A percentile compares a stretch with the other conserved stretches of the same genome.
Conservation (phyloP, 2,113 vertebrate species). For the Harpagus bidentatus region DNA sequence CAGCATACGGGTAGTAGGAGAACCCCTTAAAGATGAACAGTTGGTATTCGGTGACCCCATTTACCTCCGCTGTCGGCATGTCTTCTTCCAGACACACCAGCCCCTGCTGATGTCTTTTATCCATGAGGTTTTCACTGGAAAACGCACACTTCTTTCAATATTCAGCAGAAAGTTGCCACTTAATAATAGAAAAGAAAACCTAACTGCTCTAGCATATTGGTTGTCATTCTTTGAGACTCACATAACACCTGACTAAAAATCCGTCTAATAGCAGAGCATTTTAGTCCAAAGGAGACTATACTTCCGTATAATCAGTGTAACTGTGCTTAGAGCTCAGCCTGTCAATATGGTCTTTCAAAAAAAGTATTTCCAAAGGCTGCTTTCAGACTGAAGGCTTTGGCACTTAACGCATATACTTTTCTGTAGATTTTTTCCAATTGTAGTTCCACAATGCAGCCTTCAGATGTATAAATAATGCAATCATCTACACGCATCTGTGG, state of each 20-base stretch:
- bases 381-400: background rate
- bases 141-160: background rate
- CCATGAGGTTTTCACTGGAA: background rate
- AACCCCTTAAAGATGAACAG: background rate
- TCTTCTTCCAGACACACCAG: background rate
- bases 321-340: constrained; percentile 35
- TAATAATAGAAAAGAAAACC: background rate
- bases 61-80: background rate
- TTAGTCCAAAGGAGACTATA: background rate
- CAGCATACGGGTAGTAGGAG: background rate
- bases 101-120: background rate
- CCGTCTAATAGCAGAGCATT: background rate
- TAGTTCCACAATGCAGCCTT: background rate
- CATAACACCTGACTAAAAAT: constrained; percentile 24
- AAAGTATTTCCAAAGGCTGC: background rate
- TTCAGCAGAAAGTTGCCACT: background rate
- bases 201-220: background rate
- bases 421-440: background rate
- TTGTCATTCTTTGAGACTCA: constrained; percentile 5
- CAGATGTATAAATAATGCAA: background rate
- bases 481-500: background rate
- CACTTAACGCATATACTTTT: background rate
- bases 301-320: constrained; percentile 47
- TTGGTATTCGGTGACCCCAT: background rate
- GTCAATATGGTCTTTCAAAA: constrained; percentile 39